A percentile compares a stretch with the other conserved stretches of the same genome.
Evolutionary conservation across 2,113 vertebrate species (phyloP).

Genomic region (Rhinoptilus africanus): DNA sequence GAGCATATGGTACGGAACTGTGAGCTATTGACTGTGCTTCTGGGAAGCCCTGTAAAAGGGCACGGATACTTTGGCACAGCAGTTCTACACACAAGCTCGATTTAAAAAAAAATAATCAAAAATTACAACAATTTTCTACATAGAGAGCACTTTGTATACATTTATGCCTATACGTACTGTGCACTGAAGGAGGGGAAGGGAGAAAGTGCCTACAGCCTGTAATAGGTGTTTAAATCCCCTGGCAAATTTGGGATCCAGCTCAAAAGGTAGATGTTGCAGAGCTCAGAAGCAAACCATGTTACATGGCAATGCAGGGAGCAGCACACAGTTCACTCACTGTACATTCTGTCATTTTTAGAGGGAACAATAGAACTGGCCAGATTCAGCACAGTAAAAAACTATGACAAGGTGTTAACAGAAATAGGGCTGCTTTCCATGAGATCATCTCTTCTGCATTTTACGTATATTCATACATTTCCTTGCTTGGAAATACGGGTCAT

Average conservation of each 20-base stretch:
- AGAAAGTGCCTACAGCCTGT: neutral
- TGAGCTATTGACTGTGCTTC: neutral
- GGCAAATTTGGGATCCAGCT: neutral
- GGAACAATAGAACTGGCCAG: neutral
- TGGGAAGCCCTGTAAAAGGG: neutral
- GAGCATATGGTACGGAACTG: constrained; percentile 8
- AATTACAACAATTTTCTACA: neutral
- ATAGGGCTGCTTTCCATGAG: neutral
- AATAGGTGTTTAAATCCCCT: neutral
- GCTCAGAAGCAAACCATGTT: neutral
- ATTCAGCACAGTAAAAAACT: neutral
- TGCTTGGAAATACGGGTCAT: neutral
- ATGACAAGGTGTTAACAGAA: neutral
- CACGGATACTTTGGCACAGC: neutral
- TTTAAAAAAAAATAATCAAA: neutral
- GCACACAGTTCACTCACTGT: neutral
- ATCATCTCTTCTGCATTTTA: neutral
- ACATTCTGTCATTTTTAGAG: neutral
- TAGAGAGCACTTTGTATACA: neutral
- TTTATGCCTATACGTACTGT: neutral
- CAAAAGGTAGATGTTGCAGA: neutral
- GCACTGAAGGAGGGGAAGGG: neutral
- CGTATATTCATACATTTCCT: neutral
- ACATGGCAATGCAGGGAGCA: neutral
- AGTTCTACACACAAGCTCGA: neutral